Base-by-base conservation (phyloP, 2,888 invertebrate species). In the Cheilosia soror region DNA sequence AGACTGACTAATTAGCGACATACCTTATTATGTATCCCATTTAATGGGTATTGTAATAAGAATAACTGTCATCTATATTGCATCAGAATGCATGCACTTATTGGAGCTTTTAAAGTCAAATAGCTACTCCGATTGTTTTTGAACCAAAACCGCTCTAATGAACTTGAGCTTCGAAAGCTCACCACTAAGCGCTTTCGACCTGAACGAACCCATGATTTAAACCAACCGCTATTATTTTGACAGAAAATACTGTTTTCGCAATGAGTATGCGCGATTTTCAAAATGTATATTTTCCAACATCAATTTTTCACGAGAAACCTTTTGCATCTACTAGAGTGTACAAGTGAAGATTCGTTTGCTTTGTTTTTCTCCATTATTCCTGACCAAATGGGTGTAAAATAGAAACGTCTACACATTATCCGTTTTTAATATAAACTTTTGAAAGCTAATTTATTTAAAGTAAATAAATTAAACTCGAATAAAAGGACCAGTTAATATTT, bases 251-350 rank as follows among this genome's bases (percentile, higher is more conserved):
- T 25, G 0, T n/a, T 13, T 20, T 5, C 27, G 15, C 6, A 60
- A 5, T 31, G 62, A 13, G 55, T 27, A 37, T 73, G 73, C 73
- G 63, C 55, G 27, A 27, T 63, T 15, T 37, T 2, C 5, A 27
- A 62, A 9, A 72, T 42, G 29, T 13, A 49, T 29, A 29, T 53
- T n/a, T 63, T 44, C 11, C n/a, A 2, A 31, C 20, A 62, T 53
- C 25, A 4, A 65, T 33, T 65, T 63, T 65, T 65, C 55, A 47
- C 37, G 15, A 42, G 55, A 55, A 42, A 55, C 15, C 37, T 44
- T 65, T 47, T 37, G 33, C 25, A 63, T 55, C 53, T 25, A 42
- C 40, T 20, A 5, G 15, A 37, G 63, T 37, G 47, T 5, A 27
- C 44, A 65, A 27, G 42, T 27, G 9, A 5, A n/a, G 5, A 25